Base-by-base conservation (phyloP, 2,888 invertebrate species). In the Acronicta leporina region DNA sequence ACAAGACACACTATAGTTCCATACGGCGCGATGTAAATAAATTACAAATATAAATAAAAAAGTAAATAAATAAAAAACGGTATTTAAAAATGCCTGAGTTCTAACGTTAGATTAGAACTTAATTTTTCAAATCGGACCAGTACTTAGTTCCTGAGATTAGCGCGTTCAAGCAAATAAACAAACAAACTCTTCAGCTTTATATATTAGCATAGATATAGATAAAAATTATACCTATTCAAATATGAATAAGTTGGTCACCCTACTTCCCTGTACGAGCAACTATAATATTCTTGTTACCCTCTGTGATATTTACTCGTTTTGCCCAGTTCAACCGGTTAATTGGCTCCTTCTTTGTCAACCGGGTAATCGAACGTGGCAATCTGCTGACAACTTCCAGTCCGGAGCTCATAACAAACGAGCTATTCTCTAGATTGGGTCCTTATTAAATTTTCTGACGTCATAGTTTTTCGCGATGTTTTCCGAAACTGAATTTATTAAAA, bases 271-370 rank as follows among this genome's bases (percentile, higher is more conserved):
- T 44, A 16, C 48, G 43, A 53, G 53, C 43, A 47, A 54, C 59
- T 72, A 72, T 66, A 72, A 66, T 55, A 72, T 68, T 65, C 72
- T 65, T 60, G 60, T 59, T 52, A 64, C 44, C 52, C 73, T 50
- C 50, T 38, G 45, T 30, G 13, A 67, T 72, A 53, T 66, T 65
- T 66, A 48, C 72, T 48, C 60, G 20, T 54, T 60, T 72, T 33
- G 20, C 43, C 16, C 33, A 20, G 33, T 33, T 15, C 67, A 60
- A 51, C 48, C 48, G n/a, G 44, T 54, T 68, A 68, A 68, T 72
- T 72, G 68, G 73, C 60, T 67, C 51, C 68, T 72, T 68, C 60
- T 68, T 68, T 72, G 68, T 68, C 73, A 72, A 52, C 67, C 33
- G 53, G 68, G 68, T 54, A 54, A 68, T 68, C 67, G 67, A 72